Base-by-base conservation (phyloP, 2,113 vertebrate species). In the Microtus montanus region DNA sequence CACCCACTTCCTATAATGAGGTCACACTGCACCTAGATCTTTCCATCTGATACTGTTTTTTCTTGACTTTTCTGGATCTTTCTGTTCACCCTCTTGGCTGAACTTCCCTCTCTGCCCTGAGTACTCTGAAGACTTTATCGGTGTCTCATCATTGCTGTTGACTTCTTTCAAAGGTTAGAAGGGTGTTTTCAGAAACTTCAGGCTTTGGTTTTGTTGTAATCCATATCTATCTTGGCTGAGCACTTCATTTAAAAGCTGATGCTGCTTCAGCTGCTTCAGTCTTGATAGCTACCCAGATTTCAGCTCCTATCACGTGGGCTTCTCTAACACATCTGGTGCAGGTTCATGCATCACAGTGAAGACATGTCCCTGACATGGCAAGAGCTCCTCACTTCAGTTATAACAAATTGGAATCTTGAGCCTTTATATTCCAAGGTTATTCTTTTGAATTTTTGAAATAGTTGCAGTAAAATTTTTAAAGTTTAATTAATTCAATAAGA, bases 401-500 rank as follows among this genome's bases (percentile, higher is more conserved):
- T 47, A 44, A 63, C 38, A 94, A 95, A 0, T 79, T 87, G 38
- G 11, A 97, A 74, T 24, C 92, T 41, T 91, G 22, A 66, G 47
- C 10, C 80, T 82, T 70, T 38, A 58, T 17, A 2, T 84, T 95
- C 52, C 68, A 84, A 94, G 80, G 96, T 96, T 68, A 89, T n/a
- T 71, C 70, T 89, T 82, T 44, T 47, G 26, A 41, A 87, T 83
- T 94, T 96, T 24, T 49, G 54, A 92, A 95, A 77, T n/a, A 73
- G 54, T 91, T 58, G 41, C 63, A 49, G 26, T 75, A 82, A 92
- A 93, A 90, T 74, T 96, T 90, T 84, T 80, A 92, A 95, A 95
- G 64, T 54, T 94, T 85, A 94, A 96, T 94, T 94, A 91, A 96
- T 92, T 92, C 68, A 93, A 74, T 41, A 71, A 49, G 89, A 92